Percentiles rank a stretch among this genome's conserved stretches.
Conservation (phyloP, 1,140 invertebrate species). For the Anastatus disparis region DNA sequence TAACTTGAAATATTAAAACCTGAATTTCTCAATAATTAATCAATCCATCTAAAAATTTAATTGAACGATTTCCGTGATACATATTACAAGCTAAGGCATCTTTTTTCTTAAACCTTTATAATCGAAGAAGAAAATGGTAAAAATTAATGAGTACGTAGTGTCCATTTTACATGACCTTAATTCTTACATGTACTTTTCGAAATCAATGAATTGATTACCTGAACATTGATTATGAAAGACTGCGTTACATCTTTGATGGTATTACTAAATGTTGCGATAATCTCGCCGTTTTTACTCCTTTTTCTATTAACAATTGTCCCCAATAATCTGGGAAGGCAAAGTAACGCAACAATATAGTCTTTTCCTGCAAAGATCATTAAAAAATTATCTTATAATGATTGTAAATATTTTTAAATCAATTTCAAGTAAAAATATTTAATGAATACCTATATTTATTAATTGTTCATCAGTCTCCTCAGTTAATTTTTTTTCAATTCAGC, state of each 20-base stretch:
- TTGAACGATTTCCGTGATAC: too few species aligned
- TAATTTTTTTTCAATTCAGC: not conserved
- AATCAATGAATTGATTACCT: not conserved
- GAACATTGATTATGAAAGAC: not conserved
- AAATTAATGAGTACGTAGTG: too few species aligned
- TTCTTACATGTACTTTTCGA: too few species aligned
- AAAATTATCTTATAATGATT: not conserved
- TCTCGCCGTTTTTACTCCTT: not conserved
- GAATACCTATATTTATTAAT: not conserved
- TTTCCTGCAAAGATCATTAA: not conserved
- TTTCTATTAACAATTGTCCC: not conserved
- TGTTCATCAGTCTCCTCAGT: not conserved
- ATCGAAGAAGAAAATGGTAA: too few species aligned
- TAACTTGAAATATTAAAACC: not conserved
- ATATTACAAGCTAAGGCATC: too few species aligned
- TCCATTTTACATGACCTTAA: too few species aligned
- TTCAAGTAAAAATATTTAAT: not conserved
- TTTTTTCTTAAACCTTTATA: too few species aligned
- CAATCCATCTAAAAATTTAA: too few species aligned
- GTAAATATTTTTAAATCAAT: not conserved
- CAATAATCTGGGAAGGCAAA: not conserved
- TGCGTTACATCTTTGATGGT: not conserved
- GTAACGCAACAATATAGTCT: not conserved
- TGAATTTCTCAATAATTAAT: too few species aligned
- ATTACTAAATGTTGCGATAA: not conserved